Evolutionary conservation across 2,888 invertebrate genomes (phyloP), one percentile per base, ranked within the genome.

Genomic region (Atrina japonica): DNA sequence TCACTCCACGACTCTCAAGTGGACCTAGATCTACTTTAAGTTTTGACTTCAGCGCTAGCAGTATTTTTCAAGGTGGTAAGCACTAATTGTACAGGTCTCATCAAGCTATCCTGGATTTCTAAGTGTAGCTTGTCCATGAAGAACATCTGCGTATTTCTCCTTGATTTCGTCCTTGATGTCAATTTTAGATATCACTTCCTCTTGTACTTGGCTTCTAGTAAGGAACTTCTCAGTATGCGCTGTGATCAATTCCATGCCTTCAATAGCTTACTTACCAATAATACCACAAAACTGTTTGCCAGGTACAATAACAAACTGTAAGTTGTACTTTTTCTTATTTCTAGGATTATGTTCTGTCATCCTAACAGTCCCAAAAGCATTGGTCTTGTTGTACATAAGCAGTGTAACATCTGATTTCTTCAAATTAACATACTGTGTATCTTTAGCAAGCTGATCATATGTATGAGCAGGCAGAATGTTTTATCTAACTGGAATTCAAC

Each of bases 401-500:
- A 66, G 21, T 40, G 64, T 61, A 14, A 40, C 45, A 23, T 66
- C 56, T 3, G 30, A 25, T 27, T 45, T 16, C 16, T 9, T 43
- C 30, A 66, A 30, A 40, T 52, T 40, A n/a, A n/a, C n/a, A n/a
- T n/a, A n/a, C 30, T 30, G 25, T 21, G 30, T 49, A 47, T 66
- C 70, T 58, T 64, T 30, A 40, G 23, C 56, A 6, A 70, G 14
- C 27, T 55, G 49, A 45, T 35, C 55, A 47, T 65, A 71, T 7
- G 50, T 59, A 27, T 29, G 61, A 25, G 59, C 50, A 18, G 75
- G 52, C 27, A 75, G 41, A 9, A 72, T 52, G 27, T 72, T 72
- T 64, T 73, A 35, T 77, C 75, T 21, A 78, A 23, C 41, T 81
- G 77, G 47, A 76, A 75, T 11, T 50, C 49, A 0, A 76, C 65